phyloP scores from a whole-genome alignment of 2,888 invertebrate genomes.

The Diarsia brunnea region DNA sequence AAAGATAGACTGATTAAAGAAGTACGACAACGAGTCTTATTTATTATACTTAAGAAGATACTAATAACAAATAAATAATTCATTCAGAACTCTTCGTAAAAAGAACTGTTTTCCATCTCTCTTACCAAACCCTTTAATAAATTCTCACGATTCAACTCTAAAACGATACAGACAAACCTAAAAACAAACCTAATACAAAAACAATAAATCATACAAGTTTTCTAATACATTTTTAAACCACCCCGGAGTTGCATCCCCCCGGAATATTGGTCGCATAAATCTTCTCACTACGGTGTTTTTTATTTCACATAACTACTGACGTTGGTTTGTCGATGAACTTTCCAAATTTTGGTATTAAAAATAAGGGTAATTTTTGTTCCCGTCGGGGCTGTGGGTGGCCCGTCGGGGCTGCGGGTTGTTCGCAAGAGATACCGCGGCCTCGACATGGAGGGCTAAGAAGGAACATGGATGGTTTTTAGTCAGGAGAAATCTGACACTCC shows the following conservation, averaged over 20 bases:
- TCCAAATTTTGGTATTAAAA: constrained; percentile 32
- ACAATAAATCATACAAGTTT: constrained; percentile 75
- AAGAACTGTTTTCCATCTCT: background rate
- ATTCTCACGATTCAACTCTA: constrained; percentile 32
- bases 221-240: constrained; percentile 78
- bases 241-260: constrained; percentile 57
- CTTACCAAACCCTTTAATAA: background rate
- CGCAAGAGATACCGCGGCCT: too few species aligned
- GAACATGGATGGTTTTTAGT: too few species aligned
- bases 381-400: too few species aligned
- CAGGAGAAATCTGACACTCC: too few species aligned
- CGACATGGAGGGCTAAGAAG: too few species aligned
- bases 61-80: background rate
- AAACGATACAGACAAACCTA: constrained; percentile 47
- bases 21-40: too few species aligned
- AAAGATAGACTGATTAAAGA: too few species aligned
- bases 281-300: constrained; percentile 66
- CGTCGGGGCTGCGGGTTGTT: too few species aligned
- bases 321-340: constrained; percentile 53
- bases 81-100: background rate
- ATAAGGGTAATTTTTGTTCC: too few species aligned
- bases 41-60: background rate
- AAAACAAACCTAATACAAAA: constrained; percentile 53
- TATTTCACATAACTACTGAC: constrained; percentile 47
- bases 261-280: constrained; percentile 75